phyloP scores from a whole-genome alignment of 2,888 invertebrate species.

The Cecidostiba fungosa region DNA sequence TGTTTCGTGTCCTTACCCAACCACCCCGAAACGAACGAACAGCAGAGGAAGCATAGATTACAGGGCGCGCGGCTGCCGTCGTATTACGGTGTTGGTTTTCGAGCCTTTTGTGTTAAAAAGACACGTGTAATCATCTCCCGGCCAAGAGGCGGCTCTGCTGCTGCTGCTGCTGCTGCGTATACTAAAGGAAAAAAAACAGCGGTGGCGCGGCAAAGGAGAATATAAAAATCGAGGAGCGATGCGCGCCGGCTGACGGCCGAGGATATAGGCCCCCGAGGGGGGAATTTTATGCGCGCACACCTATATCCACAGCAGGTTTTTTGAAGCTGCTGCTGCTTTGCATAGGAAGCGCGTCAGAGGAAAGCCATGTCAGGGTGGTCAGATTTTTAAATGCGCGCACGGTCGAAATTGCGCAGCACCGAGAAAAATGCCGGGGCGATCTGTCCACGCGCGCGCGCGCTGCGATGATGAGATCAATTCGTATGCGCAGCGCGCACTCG shows the following conservation, averaged over 20 bases:
- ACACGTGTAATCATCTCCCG: conserved; percentile 78
- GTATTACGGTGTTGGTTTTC: conserved; percentile 81
- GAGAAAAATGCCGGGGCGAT: not conserved
- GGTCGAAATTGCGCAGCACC: conserved; percentile 4
- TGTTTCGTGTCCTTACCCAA: conserved; percentile 54
- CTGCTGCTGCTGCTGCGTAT: not conserved
- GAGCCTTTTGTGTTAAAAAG: conserved; percentile 81
- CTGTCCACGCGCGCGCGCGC: not conserved
- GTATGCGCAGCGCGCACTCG: conserved; percentile 53
- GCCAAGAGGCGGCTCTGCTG: conserved; percentile 15
- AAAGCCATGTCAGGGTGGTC: conserved; percentile 16
- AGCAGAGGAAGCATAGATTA: conserved; percentile 73
- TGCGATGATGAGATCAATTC: conserved; percentile 58
- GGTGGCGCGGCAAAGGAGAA: conserved; percentile 22
- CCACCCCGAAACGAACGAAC: conserved; percentile 48
- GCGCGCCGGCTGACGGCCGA: not conserved
- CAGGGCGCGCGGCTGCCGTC: conserved; percentile 78
- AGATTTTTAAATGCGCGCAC: conserved; percentile 2
- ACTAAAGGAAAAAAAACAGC: conserved; percentile 19
- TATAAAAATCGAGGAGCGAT: conserved; percentile 50
- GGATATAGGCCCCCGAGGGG: conserved; percentile 38
- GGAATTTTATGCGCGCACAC: conserved; percentile 37
- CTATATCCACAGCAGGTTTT: conserved; percentile 43
- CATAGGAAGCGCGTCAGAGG: conserved; percentile 35
- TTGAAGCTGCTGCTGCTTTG: conserved; percentile 23